phyloP scores from a whole-genome alignment of 2,888 invertebrate species.

The Neoitamus cyanurus region DNA sequence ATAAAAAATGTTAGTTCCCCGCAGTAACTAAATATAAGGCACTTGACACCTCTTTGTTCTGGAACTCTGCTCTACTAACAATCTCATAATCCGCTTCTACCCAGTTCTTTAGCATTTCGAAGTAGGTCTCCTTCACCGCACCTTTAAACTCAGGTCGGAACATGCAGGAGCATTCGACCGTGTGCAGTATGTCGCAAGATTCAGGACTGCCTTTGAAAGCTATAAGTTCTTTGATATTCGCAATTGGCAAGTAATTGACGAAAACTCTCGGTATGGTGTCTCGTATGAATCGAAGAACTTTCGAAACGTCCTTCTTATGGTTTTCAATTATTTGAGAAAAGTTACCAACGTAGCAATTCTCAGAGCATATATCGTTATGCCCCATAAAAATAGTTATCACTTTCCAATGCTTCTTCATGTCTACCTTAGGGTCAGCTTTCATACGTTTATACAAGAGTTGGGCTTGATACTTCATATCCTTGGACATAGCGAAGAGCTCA shows the following conservation, averaged over 20 bases:
- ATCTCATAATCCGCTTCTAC: conserved; percentile 69
- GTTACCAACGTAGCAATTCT: conserved; percentile 68
- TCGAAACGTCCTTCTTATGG: conserved; percentile 68
- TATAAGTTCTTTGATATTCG: conserved; percentile 67
- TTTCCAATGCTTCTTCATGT: conserved; percentile 73
- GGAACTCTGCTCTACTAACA: conserved; percentile 63
- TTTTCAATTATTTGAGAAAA: conserved; percentile 64
- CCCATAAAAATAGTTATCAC: conserved; percentile 72
- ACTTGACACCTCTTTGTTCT: conserved; percentile 58
- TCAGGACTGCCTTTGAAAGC: conserved; percentile 63
- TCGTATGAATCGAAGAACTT: conserved; percentile 66
- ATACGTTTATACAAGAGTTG: conserved; percentile 69
- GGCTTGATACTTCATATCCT: conserved; percentile 71
- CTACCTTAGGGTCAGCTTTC: conserved; percentile 68
- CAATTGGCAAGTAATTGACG: conserved; percentile 70
- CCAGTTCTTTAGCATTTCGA: conserved; percentile 69
- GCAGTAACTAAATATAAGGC: neutral
- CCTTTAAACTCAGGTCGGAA: conserved; percentile 16
- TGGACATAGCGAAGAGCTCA: conserved; percentile 71
- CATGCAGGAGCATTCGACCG: conserved; percentile 71
- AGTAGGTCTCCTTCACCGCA: neutral
- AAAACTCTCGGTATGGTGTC: conserved; percentile 72
- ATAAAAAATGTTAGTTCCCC: neutral
- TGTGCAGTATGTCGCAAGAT: conserved; percentile 65
- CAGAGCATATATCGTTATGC: conserved; percentile 72